Evolutionary conservation across 1,140 invertebrate genomes (phyloP), one percentile per base, ranked within the genome.

Genomic region (Babylonia areolata): DNA sequence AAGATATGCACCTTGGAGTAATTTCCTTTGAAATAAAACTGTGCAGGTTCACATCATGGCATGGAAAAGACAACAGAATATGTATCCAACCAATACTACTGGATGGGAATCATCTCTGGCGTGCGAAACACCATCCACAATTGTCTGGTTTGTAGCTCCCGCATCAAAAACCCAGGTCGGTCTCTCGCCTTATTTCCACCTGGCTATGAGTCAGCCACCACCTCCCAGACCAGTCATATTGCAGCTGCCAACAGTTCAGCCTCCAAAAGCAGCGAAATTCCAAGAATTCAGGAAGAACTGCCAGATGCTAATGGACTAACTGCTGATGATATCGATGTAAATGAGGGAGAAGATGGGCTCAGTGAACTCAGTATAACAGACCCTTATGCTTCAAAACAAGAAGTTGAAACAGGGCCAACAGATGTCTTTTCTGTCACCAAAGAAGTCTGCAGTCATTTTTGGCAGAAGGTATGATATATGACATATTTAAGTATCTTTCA

Each of bases 381-480:
- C 9, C 9, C 40, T 3, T 15, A 33, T 40, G 42, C 69, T n/a
- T n/a, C 75, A 15, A 46, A 58, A 39, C 64, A 69, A 23, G 75
- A 77, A 37, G 33, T 23, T 2, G 75, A 77, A 77, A 40, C 33
- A 77, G 33, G 31, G 37, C 33, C 75, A 40, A 5, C 37, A 15
- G 75, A 77, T 28, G 75, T 77, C 20, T 77, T 77, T 20, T 23
- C 23, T 77, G 75, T 77, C 3, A 28, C 75, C 75, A 77, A 77
- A 40, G 82, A 84, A 42, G 37, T 75, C 20, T 80, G 81, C 40
- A 86, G 54, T 35, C 54, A 84, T 35, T 88, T 88, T 77, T 88
- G 87, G 87, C 77, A 88, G 84, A 86, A 85, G 85, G 87, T 88
- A 84, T 17, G 33, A n/a, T n/a, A n/a, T n/a, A n/a, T n/a, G n/a